Evolutionary conservation across 2,888 invertebrate species (phyloP).

Genomic region (Mythimna impura): DNA sequence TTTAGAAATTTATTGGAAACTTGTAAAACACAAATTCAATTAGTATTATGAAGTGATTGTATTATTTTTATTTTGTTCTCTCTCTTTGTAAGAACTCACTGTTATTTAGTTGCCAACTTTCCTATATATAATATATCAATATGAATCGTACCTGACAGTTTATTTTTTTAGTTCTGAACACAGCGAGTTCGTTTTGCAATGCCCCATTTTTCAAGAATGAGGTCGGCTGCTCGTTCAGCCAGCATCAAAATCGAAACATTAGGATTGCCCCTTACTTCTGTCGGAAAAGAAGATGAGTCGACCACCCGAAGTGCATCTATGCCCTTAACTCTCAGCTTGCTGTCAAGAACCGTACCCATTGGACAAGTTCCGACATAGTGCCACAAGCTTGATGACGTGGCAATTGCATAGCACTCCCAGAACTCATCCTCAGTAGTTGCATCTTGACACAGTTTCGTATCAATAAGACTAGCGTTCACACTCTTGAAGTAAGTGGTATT

Average conservation of each 20-base stretch:
- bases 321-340: conserved; percentile 45
- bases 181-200: not conserved
- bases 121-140: not conserved
- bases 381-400: conserved; percentile 59
- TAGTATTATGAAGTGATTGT: not conserved
- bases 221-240: conserved; percentile 55
- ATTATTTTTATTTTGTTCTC: not conserved
- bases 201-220: conserved; percentile 1
- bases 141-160: not conserved
- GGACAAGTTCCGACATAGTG: conserved; percentile 62
- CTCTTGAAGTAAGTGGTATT: conserved; percentile 63
- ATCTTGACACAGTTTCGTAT: conserved; percentile 61
- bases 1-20: not conserved
- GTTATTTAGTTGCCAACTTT: not conserved
- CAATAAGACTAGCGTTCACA: conserved; percentile 58
- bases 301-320: conserved; percentile 45
- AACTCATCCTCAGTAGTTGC: conserved; percentile 33
- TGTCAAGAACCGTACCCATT: conserved; percentile 59
- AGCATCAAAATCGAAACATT: conserved; percentile 38
- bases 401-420: conserved; percentile 56
- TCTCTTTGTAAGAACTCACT: not conserved
- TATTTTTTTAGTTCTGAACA: not conserved
- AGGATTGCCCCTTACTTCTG: conserved; percentile 51
- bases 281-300: conserved; percentile 58
- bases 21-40: not conserved